Base-by-base conservation (phyloP, 2,888 invertebrate genomes). In the Pachymerium ferrugineum region DNA sequence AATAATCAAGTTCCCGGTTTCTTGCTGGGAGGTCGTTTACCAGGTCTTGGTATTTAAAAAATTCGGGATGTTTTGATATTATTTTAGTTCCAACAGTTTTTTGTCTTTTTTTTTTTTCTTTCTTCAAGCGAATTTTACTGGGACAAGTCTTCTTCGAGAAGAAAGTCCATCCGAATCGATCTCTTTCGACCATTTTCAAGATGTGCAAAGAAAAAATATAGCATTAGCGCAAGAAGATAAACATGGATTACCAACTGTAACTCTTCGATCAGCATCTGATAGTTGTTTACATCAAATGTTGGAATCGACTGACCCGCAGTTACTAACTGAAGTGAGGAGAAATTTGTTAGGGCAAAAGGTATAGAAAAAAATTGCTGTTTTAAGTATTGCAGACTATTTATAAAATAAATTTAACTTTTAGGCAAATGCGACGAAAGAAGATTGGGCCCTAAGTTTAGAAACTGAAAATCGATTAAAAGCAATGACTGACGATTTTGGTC, bases 401-500 rank as follows among this genome's bases (percentile, higher is more conserved):
- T n/a, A n/a, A n/a, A n/a, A n/a, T n/a, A n/a, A n/a, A n/a, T n/a
- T n/a, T n/a, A n/a, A n/a, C n/a, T n/a, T n/a, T n/a, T n/a, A n/a
- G n/a, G 47, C 47, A 3, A 47, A 47, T 16, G 6, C 22, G 47
- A 14, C 47, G 3, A 47, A 47, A 14, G 14, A 47, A 16, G 47
- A 47, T 14, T 47, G 47, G 47, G 16, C 47, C 3, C n/a, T 47
- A 8, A 47, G 22, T 16, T 22, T 25, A 10, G 68, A 68, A 12
- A 35, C 35, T 35, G 10, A 10, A 10, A 8, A 8, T 35, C 35
- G 14, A 10, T 35, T 14, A 35, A 28, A 68, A 25, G 16, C 25
- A 8, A 3, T 67, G 30, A 31, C 31, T 14, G 70, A 70, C 70
- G 70, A 70, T 14, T 70, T 70, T 22, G 70, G 70, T n/a, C 31